Percentiles rank a stretch among this genome's conserved stretches.
These are phyloP conservation scores for Galendromus occidentalis DNA, from an alignment of 1,140 invertebrate genomes.

Conservation along the genomic window DNA sequence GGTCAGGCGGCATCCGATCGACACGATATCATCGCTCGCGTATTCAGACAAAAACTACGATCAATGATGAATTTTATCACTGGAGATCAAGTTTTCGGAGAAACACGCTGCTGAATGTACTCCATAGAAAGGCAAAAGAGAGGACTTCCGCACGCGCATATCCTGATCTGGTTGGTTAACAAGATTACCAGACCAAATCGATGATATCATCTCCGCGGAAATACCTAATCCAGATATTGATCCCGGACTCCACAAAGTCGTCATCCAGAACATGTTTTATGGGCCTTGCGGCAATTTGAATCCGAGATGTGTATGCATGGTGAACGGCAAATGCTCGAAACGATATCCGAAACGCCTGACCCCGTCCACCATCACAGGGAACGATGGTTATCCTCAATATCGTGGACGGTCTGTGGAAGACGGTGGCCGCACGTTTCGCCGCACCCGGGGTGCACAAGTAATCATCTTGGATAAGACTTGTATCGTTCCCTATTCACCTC, in stretches of 20 bases:
- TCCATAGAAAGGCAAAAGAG: conserved; percentile 27
- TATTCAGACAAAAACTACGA: too few species aligned
- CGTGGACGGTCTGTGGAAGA: too few species aligned
- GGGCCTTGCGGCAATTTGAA: conserved; percentile 20
- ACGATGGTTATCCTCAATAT: background rate
- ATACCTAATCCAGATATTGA: conserved; percentile 12
- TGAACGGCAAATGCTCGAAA: conserved; percentile 20
- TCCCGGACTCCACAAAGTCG: conserved; percentile 14
- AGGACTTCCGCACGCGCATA: conserved; percentile 28
- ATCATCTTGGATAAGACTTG: conserved; percentile 30
- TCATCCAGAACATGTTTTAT: conserved; percentile 20
- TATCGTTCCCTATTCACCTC: conserved; percentile 34
- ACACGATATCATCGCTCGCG: too few species aligned
- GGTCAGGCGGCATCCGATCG: too few species aligned
- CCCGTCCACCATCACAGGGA: conserved; percentile 2
- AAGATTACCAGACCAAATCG: background rate
- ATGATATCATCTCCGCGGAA: conserved; percentile 17
- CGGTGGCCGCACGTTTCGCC: too few species aligned
- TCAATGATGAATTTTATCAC: too few species aligned
- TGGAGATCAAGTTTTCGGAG: too few species aligned
- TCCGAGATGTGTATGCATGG: conserved; percentile 20
- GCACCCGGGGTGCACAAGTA: too few species aligned
- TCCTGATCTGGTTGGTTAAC: conserved; percentile 21
- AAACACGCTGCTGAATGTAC: too few species aligned
- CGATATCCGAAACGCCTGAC: conserved; percentile 13